Evolutionary conservation across 1,140 invertebrate genomes (phyloP).

Genomic region (Neelides sp.): DNA sequence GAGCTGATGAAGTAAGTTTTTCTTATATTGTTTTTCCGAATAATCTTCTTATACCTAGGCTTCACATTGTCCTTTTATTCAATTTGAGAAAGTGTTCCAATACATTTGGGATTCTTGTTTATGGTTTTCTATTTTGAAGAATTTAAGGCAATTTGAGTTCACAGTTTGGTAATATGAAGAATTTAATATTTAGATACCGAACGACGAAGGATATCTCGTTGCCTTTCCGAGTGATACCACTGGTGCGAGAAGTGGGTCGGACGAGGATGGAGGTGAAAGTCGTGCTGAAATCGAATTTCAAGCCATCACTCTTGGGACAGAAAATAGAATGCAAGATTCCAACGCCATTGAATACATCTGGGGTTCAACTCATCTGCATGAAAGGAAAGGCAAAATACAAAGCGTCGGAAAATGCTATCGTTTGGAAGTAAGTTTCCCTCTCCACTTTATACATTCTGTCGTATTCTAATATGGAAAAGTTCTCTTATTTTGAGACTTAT

Average conservation of each 20-base stretch:
- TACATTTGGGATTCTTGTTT: no score
- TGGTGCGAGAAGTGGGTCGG: conserved; percentile 92
- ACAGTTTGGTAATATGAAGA: no score
- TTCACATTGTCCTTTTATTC: no score
- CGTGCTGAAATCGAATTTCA: conserved; percentile 98
- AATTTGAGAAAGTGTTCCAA: no score
- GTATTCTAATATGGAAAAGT: no score
- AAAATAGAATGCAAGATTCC: conserved; percentile 99
- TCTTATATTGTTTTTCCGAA: conserved; percentile 9
- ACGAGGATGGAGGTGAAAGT: conserved; percentile 99
- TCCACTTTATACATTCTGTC: no score
- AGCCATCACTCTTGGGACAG: conserved; percentile 92
- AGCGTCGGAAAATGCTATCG: conserved; percentile 98
- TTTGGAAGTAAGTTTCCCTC: conserved; percentile 96
- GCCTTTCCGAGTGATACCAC: conserved; percentile 96
- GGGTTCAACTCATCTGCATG: conserved; percentile 95
- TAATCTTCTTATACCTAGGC: no score
- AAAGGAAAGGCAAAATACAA: conserved; percentile 99
- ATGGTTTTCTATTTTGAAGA: no score
- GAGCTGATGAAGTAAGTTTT: conserved; percentile 85
- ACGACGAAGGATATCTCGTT: conserved; percentile 99
- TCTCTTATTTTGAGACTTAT: no score
- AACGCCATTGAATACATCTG: conserved; percentile 95
- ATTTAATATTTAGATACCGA: conserved; percentile 60
- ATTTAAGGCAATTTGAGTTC: no score